Conservation (phyloP, 2,888 invertebrate genomes). For the Drosophila neotestacea region DNA sequence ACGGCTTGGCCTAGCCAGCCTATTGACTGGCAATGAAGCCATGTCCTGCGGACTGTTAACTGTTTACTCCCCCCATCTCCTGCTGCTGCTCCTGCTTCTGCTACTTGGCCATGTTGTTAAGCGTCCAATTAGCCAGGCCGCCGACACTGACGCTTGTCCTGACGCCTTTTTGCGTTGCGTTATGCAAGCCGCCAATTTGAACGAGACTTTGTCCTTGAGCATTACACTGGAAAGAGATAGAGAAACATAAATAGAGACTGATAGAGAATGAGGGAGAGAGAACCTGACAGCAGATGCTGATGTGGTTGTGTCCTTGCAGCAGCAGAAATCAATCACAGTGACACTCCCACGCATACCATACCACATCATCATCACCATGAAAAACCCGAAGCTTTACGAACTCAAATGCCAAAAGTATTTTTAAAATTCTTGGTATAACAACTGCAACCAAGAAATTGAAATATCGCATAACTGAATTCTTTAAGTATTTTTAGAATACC, state of each 20-base stretch:
- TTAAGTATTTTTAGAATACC: not conserved
- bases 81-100: not conserved
- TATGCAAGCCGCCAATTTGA: slow-evolving; percentile 22
- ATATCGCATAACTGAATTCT: not conserved
- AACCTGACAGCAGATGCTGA: slow-evolving; percentile 19
- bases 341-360: slow-evolving; percentile 15
- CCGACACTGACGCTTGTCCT: slow-evolving; percentile 18
- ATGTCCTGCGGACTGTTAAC: not conserved
- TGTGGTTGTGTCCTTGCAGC: slow-evolving; percentile 44
- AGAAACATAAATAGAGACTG: not conserved
- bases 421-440: not conserved
- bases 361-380: slow-evolving; percentile 3
- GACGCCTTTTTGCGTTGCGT: not conserved
- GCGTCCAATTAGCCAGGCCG: slow-evolving; percentile 56
- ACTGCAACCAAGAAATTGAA: not conserved
- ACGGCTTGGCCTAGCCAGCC: not conserved
- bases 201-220: slow-evolving; percentile 43
- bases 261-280: not conserved
- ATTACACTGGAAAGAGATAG: not conserved
- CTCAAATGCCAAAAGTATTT: not conserved
- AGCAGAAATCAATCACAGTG: slow-evolving; percentile 53
- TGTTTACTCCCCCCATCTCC: not conserved
- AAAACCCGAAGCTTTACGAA: not conserved
- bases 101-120: slow-evolving; percentile 27
- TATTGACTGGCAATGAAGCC: slow-evolving; percentile 53